phyloP scores from a whole-genome alignment of 2,797 vertebrate species.

The Ibycter americanus region DNA sequence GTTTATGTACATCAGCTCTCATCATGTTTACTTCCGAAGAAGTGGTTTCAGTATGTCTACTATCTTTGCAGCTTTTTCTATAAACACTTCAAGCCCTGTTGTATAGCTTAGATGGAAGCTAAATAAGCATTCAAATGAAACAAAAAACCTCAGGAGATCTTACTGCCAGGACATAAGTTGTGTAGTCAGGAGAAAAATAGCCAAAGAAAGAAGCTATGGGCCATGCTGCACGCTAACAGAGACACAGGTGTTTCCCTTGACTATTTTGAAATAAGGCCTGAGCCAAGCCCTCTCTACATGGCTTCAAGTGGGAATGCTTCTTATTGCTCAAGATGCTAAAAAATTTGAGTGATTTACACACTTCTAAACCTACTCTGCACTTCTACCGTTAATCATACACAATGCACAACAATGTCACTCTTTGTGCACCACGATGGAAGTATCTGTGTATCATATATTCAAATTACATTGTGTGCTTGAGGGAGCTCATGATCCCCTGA shows the following conservation, averaged over 20 bases:
- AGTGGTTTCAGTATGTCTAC: conserved; percentile 21
- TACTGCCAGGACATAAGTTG: conserved; percentile 10
- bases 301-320: not conserved
- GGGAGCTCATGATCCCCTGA: not conserved
- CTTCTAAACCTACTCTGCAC: not conserved
- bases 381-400: not conserved
- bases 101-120: conserved; percentile 5
- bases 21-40: conserved; percentile 1
- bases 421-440: not conserved
- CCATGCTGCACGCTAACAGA: not conserved
- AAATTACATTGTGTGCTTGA: conserved; percentile 43
- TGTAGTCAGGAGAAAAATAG: conserved; percentile 27
- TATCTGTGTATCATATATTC: conserved; percentile 27
- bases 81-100: not conserved
- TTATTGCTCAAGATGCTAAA: conserved; percentile 17
- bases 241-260: conserved; percentile 23
- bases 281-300: not conserved
- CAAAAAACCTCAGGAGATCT: not conserved
- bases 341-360: not conserved
- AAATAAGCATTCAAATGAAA: conserved; percentile 48
- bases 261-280: conserved; percentile 22
- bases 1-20: not conserved
- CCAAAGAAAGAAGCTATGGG: not conserved
- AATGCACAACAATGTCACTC: conserved; percentile 20
- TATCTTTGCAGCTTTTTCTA: conserved; percentile 20